Evolutionary conservation across 2,113 vertebrate species (phyloP), one percentile per base, ranked within the genome.

Genomic region (Thamnaconus septentrionalis): DNA sequence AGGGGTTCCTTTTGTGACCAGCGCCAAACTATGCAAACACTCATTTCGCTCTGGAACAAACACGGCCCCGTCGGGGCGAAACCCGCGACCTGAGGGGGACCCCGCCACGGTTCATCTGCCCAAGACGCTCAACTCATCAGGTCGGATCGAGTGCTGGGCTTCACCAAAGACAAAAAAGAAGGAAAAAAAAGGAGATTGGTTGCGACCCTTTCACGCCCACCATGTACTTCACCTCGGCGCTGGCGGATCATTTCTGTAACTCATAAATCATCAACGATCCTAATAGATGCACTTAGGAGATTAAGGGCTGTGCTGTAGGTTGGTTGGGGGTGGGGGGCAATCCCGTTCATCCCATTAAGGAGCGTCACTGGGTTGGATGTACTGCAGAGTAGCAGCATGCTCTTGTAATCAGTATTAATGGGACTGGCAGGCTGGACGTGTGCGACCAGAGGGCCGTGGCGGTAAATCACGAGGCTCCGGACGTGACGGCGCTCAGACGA

Each of bases 11-110:
- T 85, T 87, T 92, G 80, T 88, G 85, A 43, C 81, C 79, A 66
- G 81, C 92, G 92, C 89, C 72, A 91, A 92, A 92, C 87, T 90
- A 88, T 87, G 72, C 7, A 41, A 91, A 92, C 88, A 81, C 80
- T 72, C 67, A 72, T 84, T 87, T 82, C 72, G 78, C 73, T 84
- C 78, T 81, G 59, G 66, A 82, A 72, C 60, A 43, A 51, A 66
- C 55, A 73, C 63, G 71, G 55, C 6, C 2, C 18, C 18, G 18
- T 31, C 18, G 18, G 18, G 18, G 18, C 18, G 18, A 31, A 31
- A 31, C 18, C 18, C 18, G 18, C 18, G 18, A 31, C 18, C 18
- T 31, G 18, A 31, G 18, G 18, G 18, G 18, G 18, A 31, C 18
- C 18, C 18, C 18, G 18, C 18, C 18, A 2, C 18, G 18, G 18